Evolutionary conservation across 2,888 invertebrate species (phyloP), one percentile per base, ranked within the genome.

Genomic region (Tenthredo amoena): DNA sequence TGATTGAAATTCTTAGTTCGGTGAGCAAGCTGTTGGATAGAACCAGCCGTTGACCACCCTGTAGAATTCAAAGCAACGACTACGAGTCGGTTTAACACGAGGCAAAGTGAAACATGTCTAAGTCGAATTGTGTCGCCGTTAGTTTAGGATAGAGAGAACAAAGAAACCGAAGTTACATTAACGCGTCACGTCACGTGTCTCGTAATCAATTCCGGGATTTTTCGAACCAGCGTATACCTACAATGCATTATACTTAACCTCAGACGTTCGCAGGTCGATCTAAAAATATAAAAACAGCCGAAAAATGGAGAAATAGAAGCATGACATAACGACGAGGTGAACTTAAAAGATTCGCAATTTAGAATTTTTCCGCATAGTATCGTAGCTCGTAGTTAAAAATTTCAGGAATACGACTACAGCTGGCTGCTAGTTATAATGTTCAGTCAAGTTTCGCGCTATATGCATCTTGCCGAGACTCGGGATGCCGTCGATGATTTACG

Each of bases 401-500:
- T 55, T n/a, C 6, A 55, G n/a, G 0, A 50, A 50, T 5, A 50
- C 18, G 6, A 18, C 34, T 34, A 15, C 5, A 12, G 34, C 68
- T 68, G 4, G 34, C 10, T 26, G 40, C 9, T n/a, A 71, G 18
- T 71, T 40, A 74, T 74, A 74, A 43, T 43, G 43, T 10, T 21
- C 26, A 43, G 21, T 74, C n/a, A 43, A 74, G 40, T n/a, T 74
- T 21, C 9, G 1, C 7, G 40, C 43, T 6, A 6, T 15, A 43
- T n/a, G 43, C 72, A 74, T 43, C 72, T 43, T 74, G 72, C 7
- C 12, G 47, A 47, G 21, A 43, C 40, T 43, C 26, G n/a, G 10
- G n/a, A 74, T 43, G n/a, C 21, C 72, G 18, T 74, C 72, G 43
- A 74, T 74, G 72, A 74, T 74, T 74, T 74, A 74, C 72, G 72